These are phyloP conservation scores for Apis laboriosa DNA, from an alignment of 1,140 invertebrate genomes.

Conservation along the genomic window DNA sequence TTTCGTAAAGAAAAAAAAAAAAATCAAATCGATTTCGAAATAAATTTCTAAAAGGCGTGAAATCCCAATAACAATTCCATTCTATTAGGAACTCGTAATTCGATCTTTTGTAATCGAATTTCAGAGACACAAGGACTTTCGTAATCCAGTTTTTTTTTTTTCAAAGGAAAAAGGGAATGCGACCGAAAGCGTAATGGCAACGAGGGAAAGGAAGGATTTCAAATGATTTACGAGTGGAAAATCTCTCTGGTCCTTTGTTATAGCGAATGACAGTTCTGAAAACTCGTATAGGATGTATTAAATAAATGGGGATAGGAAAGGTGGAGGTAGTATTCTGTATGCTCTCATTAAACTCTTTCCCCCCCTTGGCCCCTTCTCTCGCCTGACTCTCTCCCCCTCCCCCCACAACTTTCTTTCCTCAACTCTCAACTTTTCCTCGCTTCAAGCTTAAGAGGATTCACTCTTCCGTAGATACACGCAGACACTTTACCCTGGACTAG, in stretches of 20 bases:
- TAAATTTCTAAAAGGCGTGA: neutral
- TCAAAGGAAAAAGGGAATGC: neutral
- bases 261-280: neutral
- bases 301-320: neutral
- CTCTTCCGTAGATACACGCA: neutral
- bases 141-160: neutral
- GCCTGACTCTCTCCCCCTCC: neutral
- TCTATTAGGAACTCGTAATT: neutral
- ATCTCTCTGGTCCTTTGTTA: neutral
- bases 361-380: neutral
- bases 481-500: neutral
- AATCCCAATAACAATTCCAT: neutral
- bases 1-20: neutral
- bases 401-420: conserved; percentile 2
- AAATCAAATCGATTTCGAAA: no score
- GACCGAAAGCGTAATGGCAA: neutral
- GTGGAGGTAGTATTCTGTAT: neutral
- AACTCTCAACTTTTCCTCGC: conserved; percentile 7
- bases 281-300: conserved; percentile 1
- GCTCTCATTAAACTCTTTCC: conserved; percentile 13
- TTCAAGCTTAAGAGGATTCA: conserved; percentile 7
- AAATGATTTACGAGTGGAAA: neutral
- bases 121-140: no score
- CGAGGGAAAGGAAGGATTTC: no score
- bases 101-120: neutral